A percentile compares a stretch with the other conserved stretches of the same genome.
Conservation (phyloP, 2,888 invertebrate genomes). For the Drosophila maculinotata region DNA sequence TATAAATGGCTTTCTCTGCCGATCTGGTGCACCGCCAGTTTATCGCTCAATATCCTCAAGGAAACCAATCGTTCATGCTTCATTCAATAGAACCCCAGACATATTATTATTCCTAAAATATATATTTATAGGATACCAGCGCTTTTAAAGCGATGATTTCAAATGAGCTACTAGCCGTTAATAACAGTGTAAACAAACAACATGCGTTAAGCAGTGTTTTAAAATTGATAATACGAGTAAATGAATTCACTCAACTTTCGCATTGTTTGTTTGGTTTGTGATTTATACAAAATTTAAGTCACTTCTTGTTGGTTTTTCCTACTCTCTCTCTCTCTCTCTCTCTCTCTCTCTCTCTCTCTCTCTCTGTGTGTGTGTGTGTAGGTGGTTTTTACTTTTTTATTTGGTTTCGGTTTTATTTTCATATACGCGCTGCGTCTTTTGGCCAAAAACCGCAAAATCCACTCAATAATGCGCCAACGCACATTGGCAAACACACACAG, state of each 20-base stretch:
- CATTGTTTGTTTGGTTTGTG: slow-evolving; percentile 7
- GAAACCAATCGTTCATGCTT: slow-evolving; percentile 5
- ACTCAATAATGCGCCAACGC: slow-evolving; percentile 71
- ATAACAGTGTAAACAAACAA: no score
- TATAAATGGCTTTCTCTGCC: slow-evolving; percentile 42
- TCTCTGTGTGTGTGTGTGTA: slow-evolving; percentile 4
- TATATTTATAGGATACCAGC: no score
- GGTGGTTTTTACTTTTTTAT: slow-evolving; percentile 31
- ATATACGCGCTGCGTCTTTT: slow-evolving; percentile 48
- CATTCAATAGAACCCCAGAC: background rate
- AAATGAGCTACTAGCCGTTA: no score
- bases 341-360: background rate
- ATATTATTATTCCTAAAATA: no score
- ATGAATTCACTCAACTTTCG: slow-evolving; percentile 20
- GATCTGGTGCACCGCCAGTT: slow-evolving; percentile 38
- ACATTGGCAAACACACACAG: slow-evolving; percentile 34
- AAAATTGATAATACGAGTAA: slow-evolving; percentile 29
- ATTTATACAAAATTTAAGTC: slow-evolving; percentile 54
- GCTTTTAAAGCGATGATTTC: slow-evolving; percentile 5
- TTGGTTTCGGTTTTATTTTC: slow-evolving; percentile 33
- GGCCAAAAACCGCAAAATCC: slow-evolving; percentile 74
- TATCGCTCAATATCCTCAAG: slow-evolving; percentile 20
- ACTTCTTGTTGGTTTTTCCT: slow-evolving; percentile 14
- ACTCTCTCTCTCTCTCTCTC: no score
- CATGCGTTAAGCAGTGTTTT: background rate